Evolutionary conservation across 2,113 vertebrate genomes (phyloP), one percentile per base, ranked within the genome.

Genomic region (Apodemus speciosus): DNA sequence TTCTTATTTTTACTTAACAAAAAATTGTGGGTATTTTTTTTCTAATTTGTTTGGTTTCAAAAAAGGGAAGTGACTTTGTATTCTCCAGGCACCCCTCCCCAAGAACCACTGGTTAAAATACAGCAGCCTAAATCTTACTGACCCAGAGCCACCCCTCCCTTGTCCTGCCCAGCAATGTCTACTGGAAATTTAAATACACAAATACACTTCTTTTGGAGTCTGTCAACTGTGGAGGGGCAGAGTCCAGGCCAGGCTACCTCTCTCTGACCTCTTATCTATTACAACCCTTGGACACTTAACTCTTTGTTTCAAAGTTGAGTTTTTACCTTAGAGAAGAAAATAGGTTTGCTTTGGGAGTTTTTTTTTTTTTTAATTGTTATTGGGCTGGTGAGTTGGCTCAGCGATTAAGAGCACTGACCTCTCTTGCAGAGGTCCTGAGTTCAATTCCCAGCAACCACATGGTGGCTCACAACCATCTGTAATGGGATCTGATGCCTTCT

Each of bases 1-100:
- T 72, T 43, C 91, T 91, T 95, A 95, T 91, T 96, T 92, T 85
- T 96, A 97, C 35, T 91, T 25, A 97, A 93, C 84, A 93, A 95
- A 96, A 71, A 71, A 95, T 27, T 62, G 27, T 64, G 25, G 23
- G 27, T 58, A 4, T 32, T 66, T 40, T 85, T 66, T 40, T 85
- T 21, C 60, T 88, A 93, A 75, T 71, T 97, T 23, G 32, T 95
- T 97, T 95, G 97, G 85, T 97, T 97, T 98, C 95, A 97, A 97
- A 98, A 98, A 98, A 95, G 98, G 97, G 98, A 98, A 97, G 95
- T n/a, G 85, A 98, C 96, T 97, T 96, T 97, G 85, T 98, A 97
- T 98, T 95, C 95, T 98, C 98, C 97, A 98, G 94, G 94, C 88
- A 87, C 96, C 98, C 97, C 91, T 97, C 91, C 98, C 96, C 62